These are phyloP conservation scores for Harlomillsia oculata DNA, from an alignment of 1,140 invertebrate genomes.

Conservation along the genomic window DNA sequence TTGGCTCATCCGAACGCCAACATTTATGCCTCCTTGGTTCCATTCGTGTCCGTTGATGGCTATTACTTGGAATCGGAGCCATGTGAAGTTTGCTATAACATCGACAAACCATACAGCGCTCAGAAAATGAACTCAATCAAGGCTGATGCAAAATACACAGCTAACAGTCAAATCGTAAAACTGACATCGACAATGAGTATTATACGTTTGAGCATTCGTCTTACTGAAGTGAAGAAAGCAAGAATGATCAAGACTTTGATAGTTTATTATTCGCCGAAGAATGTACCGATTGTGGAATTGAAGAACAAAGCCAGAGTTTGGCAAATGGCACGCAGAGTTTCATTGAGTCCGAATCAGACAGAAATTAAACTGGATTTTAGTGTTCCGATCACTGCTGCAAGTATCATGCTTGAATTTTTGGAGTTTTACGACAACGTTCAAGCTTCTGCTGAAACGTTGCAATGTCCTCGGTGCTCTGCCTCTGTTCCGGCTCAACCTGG, in stretches of 20 bases:
- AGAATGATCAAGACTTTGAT: slow-evolving; percentile 96
- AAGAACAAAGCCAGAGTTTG: slow-evolving; percentile 91
- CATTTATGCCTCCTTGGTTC: slow-evolving; percentile 80
- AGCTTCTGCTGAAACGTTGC: slow-evolving; percentile 78
- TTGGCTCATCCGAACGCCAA: slow-evolving; percentile 87
- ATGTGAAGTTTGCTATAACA: slow-evolving; percentile 94
- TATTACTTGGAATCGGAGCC: slow-evolving; percentile 95
- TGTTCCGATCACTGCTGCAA: slow-evolving; percentile 90
- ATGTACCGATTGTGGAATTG: slow-evolving; percentile 90
- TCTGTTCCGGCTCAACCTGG: slow-evolving; percentile 94
- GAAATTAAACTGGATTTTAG: slow-evolving; percentile 95
- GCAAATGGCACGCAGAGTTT: slow-evolving; percentile 91
- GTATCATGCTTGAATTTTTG: slow-evolving; percentile 97
- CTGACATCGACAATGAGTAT: slow-evolving; percentile 88
- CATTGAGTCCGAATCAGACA: slow-evolving; percentile 77
- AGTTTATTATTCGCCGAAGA: slow-evolving; percentile 93
- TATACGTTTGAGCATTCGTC: slow-evolving; percentile 82
- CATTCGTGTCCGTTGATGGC: slow-evolving; percentile 88
- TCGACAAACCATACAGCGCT: slow-evolving; percentile 81
- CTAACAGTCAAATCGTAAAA: slow-evolving; percentile 95
- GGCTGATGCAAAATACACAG: slow-evolving; percentile 94
- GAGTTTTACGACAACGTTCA: slow-evolving; percentile 91
- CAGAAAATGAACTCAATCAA: slow-evolving; percentile 91
- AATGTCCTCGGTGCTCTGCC: slow-evolving; percentile 90
- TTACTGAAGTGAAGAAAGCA: slow-evolving; percentile 87